These are phyloP conservation scores for Sebastes kiyomatsui DNA, from an alignment of 2,797 vertebrate genomes.

Conservation along the genomic window DNA sequence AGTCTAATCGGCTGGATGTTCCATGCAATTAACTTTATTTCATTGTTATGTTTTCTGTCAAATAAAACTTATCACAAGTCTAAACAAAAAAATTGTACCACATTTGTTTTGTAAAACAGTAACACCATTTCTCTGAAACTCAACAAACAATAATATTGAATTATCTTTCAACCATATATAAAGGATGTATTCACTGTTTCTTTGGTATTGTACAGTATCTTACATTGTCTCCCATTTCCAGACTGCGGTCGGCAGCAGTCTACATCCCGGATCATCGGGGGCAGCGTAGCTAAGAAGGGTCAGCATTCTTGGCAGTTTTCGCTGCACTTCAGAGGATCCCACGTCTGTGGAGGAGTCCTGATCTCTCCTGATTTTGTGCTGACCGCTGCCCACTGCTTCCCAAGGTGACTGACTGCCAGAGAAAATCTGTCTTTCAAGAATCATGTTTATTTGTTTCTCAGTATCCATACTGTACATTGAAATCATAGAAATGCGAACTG, in stretches of 20 bases:
- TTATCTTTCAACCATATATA: background rate
- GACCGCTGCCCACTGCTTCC: constrained; percentile 93
- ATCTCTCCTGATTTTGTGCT: constrained; percentile 87
- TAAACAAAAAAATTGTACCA: background rate
- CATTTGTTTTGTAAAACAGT: background rate
- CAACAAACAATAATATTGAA: background rate
- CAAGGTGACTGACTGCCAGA: constrained; percentile 77
- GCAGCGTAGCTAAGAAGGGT: constrained; percentile 75
- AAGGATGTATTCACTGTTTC: background rate
- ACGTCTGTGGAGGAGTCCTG: constrained; percentile 88
- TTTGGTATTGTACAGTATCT: background rate
- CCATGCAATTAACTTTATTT: background rate
- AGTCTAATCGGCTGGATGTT: background rate
- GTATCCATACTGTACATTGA: background rate
- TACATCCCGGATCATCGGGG: constrained; percentile 88
- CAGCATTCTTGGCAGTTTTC: constrained; percentile 94
- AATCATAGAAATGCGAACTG: background rate
- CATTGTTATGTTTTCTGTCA: background rate
- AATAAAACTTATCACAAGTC: background rate
- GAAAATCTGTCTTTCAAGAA: background rate
- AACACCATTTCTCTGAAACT: background rate
- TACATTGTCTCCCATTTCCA: constrained; percentile 54
- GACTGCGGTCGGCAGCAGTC: constrained; percentile 86
- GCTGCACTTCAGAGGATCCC: constrained; percentile 78
- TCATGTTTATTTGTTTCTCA: background rate